A percentile compares a stretch with the other conserved stretches of the same genome.
Evolutionary conservation across 2,888 invertebrate species (phyloP).

Genomic region (Argynnis bischoffii): DNA sequence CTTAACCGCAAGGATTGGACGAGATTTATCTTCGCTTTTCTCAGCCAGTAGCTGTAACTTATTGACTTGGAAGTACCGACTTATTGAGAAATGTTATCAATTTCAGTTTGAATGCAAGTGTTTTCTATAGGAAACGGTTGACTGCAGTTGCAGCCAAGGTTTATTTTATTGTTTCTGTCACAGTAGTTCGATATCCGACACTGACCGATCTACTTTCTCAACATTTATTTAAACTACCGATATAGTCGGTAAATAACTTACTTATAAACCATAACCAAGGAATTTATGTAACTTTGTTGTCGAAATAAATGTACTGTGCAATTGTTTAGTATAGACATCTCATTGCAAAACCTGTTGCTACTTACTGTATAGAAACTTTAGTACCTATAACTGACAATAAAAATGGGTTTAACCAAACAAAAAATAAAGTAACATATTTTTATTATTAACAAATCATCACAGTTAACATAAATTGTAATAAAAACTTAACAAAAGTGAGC

Average conservation of each 20-base stretch:
- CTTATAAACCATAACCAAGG: conserved; percentile 65
- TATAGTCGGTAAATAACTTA: conserved; percentile 73
- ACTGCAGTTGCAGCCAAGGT: conserved; percentile 76
- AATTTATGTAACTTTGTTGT: conserved; percentile 79
- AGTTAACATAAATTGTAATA: conserved; percentile 59
- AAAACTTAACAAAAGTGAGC: conserved; percentile 50
- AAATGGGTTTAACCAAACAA: conserved; percentile 14
- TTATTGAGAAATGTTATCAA: conserved; percentile 67
- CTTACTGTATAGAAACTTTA: background rate
- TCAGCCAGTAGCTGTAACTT: conserved; percentile 19
- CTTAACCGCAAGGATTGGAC: conserved; percentile 21
- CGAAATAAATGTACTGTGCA: conserved; percentile 68
- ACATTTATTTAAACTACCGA: conserved; percentile 66
- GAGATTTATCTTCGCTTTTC: conserved; percentile 29
- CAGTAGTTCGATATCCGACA: conserved; percentile 77
- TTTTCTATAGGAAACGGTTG: conserved; percentile 70
- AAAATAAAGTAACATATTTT: conserved; percentile 42
- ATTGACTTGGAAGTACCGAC: conserved; percentile 30
- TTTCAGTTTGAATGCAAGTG: conserved; percentile 62
- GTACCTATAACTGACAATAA: background rate
- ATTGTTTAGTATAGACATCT: conserved; percentile 42
- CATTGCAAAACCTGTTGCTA: conserved; percentile 5
- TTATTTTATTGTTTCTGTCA: conserved; percentile 65
- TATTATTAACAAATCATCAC: conserved; percentile 64
- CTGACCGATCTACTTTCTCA: conserved; percentile 76